Evolutionary conservation across 2,113 vertebrate species (phyloP).

Genomic region (Piprites chloris): DNA sequence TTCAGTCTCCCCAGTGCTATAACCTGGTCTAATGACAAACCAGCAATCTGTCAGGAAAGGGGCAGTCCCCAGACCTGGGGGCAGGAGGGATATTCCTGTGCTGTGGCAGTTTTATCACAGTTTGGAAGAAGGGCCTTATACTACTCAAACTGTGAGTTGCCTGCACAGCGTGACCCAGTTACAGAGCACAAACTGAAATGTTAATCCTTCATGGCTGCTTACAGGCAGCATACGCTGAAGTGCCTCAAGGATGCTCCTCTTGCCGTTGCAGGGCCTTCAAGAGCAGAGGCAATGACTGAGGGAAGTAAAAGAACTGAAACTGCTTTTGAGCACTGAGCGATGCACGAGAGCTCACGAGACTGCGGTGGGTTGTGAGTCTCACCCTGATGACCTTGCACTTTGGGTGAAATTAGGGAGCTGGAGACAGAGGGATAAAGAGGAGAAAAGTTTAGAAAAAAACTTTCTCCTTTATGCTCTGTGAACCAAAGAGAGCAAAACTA

Average conservation of each 20-base stretch:
- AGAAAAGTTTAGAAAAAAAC: background rate
- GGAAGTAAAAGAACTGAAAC: background rate
- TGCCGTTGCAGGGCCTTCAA: background rate
- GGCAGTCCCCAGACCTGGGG: background rate
- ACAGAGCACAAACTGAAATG: background rate
- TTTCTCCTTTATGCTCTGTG: background rate
- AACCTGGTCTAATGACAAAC: background rate
- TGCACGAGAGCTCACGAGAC: background rate
- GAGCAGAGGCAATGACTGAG: background rate
- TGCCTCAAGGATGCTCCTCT: background rate
- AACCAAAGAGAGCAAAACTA: background rate
- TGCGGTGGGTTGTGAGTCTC: background rate
- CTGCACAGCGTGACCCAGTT: background rate
- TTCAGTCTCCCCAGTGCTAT: background rate
- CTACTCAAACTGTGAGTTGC: background rate
- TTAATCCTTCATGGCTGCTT: background rate
- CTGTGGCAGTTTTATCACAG: background rate
- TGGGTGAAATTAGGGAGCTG: background rate
- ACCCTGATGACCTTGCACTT: background rate
- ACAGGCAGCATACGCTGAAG: background rate
- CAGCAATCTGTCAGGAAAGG: background rate
- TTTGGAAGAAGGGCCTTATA: background rate
- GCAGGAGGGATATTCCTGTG: background rate
- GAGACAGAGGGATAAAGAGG: background rate
- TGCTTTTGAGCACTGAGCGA: background rate